A percentile compares a stretch with the other conserved stretches of the same genome.
Conservation (phyloP, 2,888 invertebrate species). For the Leptinotarsa juncta region DNA sequence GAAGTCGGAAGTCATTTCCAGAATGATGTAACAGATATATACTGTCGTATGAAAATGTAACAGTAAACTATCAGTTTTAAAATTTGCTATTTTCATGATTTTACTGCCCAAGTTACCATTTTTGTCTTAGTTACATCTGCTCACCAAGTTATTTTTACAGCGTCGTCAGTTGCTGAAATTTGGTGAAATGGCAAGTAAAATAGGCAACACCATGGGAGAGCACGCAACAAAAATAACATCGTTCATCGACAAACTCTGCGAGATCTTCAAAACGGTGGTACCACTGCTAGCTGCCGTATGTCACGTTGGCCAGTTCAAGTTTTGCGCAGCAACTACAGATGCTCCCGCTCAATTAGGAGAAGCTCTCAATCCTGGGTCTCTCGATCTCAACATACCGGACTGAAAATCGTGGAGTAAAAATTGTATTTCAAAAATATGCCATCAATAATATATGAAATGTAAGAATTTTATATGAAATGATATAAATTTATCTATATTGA, state of each 20-base stretch:
- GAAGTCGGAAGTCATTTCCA: too few species aligned
- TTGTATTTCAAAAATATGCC: too few species aligned
- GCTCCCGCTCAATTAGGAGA: conserved; percentile 54
- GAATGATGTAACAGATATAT: too few species aligned
- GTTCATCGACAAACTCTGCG: conserved; percentile 62
- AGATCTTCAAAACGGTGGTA: conserved; percentile 62
- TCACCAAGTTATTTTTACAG: conserved; percentile 50
- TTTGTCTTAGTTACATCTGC: background rate
- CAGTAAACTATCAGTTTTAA: too few species aligned
- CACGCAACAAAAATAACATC: conserved; percentile 59
- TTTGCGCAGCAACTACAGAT: conserved; percentile 60
- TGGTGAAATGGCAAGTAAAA: conserved; percentile 59
- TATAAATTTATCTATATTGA: too few species aligned
- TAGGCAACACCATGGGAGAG: conserved; percentile 61
- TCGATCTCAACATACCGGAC: conserved; percentile 46
- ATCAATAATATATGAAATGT: too few species aligned
- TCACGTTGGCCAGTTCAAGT: conserved; percentile 63
- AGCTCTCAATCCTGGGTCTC: conserved; percentile 52
- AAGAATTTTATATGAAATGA: too few species aligned
- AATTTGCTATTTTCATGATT: too few species aligned
- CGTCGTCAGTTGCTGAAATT: conserved; percentile 57
- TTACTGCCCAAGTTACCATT: background rate
- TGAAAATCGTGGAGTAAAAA: conserved; percentile 12
- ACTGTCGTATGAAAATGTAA: too few species aligned
- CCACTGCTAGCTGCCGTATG: conserved; percentile 63